Evolutionary conservation across 2,888 invertebrate species (phyloP).

Genomic region (Pristionchus fissidentatus): DNA sequence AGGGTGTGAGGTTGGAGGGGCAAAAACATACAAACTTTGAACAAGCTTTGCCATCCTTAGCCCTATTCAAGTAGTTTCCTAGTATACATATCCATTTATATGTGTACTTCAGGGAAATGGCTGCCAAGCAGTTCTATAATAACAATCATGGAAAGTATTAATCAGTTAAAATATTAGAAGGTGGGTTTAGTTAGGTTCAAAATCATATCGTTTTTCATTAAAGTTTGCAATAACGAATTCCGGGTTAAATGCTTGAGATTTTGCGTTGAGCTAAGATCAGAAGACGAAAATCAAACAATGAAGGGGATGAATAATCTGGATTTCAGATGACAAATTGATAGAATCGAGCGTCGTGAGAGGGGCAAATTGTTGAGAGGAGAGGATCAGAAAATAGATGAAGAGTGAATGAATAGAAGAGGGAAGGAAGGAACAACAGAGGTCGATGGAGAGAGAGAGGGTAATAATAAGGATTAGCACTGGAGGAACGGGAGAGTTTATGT

Average conservation of each 20-base stretch:
- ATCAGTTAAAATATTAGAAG: too few species aligned
- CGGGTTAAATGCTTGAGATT: neutral
- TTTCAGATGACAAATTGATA: too few species aligned
- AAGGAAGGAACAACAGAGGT: neutral
- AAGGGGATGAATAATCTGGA: conserved; percentile 17
- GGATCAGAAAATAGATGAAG: neutral
- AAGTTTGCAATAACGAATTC: neutral
- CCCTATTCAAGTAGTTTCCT: neutral
- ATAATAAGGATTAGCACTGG: conserved; percentile 10
- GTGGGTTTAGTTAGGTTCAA: too few species aligned
- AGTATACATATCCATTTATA: neutral
- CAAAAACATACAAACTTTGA: neutral
- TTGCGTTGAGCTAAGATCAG: neutral
- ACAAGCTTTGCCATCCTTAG: too few species aligned
- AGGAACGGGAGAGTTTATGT: neutral
- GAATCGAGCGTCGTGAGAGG: too few species aligned
- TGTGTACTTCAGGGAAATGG: neutral
- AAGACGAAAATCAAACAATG: conserved; percentile 21
- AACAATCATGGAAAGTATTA: neutral
- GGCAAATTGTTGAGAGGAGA: neutral
- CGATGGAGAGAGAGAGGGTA: neutral
- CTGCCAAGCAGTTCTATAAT: neutral
- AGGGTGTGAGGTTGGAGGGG: conserved; percentile 9
- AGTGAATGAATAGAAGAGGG: neutral
- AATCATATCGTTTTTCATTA: neutral